Evolutionary conservation across 2,113 vertebrate species (phyloP), one percentile per base, ranked within the genome.

Genomic region (Mandrillus leucophaeus): DNA sequence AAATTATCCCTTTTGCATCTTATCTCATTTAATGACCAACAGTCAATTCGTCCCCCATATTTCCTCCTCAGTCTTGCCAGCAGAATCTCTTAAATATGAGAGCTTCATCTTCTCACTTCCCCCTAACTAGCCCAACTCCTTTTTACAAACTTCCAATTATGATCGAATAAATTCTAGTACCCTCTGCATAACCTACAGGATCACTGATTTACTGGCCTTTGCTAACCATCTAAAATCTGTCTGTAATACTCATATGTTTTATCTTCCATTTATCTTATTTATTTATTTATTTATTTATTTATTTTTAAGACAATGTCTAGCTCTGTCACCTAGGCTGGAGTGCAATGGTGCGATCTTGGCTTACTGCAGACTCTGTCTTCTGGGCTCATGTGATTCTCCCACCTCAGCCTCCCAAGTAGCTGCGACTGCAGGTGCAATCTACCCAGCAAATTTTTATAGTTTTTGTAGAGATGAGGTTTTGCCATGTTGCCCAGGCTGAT

Each of bases 31-130:
- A 59, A 27, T 61, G 16, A 22, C 6, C 14, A 80, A 84, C 1
- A 45, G 43, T 78, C 5, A 84, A 45, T 85, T 78, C 57, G 1
- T 78, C 9, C 2, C 48, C 20, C 16, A 3, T 48, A 6, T 79
- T 79, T 73, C 9, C 35, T 89, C 45, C 16, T 84, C 1, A 68
- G 2, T 48, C 9, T 73, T 96, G 68, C 25, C 48, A 83, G 8
- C 1, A 70, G 70, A 32, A 80, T 61, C 9, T 91, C 20, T 86
- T 92, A n/a, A 93, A 92, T 88, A 50, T 93, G 30, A 86, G 96
- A 70, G 81, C 64, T n/a, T 61, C 18, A 75, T 32, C 9, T 79
- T 91, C 73, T 93, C 32, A 84, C 27, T 92, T 50, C 0, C 4
- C 13, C 57, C 48, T 27, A 78, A 22, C 2, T 66, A 13, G 93